Percentiles rank a stretch among this genome's conserved stretches.
Evolutionary conservation across 2,888 invertebrate species (phyloP).

Genomic region (Cheilosia urbana): DNA sequence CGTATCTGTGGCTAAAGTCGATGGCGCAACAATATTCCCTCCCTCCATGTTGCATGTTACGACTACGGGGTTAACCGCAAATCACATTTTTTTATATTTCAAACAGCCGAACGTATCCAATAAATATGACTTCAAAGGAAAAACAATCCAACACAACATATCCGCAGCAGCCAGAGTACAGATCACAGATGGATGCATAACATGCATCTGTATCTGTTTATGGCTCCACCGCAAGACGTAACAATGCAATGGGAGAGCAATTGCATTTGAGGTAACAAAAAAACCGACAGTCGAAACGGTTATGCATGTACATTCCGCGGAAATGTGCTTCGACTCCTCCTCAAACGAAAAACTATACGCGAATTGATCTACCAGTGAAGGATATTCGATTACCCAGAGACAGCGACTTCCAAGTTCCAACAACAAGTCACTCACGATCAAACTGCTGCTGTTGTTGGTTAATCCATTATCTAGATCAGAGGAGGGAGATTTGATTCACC

Average conservation of each 20-base stretch:
- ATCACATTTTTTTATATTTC: slow-evolving; percentile 54
- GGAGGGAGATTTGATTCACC: slow-evolving; percentile 16
- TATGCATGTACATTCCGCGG: slow-evolving; percentile 46
- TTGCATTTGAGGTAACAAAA: slow-evolving; percentile 34
- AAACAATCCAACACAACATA: slow-evolving; percentile 22
- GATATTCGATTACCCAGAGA: slow-evolving; percentile 59
- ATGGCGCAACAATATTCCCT: slow-evolving; percentile 31
- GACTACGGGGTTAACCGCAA: slow-evolving; percentile 59
- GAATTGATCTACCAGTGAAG: slow-evolving; percentile 42
- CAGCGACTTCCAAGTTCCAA: background rate
- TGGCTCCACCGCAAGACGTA: slow-evolving; percentile 19
- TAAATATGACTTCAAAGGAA: slow-evolving; percentile 50
- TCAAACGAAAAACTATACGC: slow-evolving; percentile 28
- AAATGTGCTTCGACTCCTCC: slow-evolving; percentile 35
- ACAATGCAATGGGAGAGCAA: slow-evolving; percentile 43
- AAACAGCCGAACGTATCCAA: slow-evolving; percentile 35
- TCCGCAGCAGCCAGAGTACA: background rate
- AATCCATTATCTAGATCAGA: slow-evolving; percentile 55
- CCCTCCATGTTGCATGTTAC: slow-evolving; percentile 46
- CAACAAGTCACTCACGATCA: slow-evolving; percentile 27
- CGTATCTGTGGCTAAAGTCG: slow-evolving; percentile 38
- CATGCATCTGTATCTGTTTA: background rate
- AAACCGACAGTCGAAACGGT: slow-evolving; percentile 27
- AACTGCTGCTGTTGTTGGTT: slow-evolving; percentile 25
- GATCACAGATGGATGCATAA: slow-evolving; percentile 13